Evolutionary conservation across 1,140 invertebrate species (phyloP).

Genomic region (Drosophila quadrilineata): DNA sequence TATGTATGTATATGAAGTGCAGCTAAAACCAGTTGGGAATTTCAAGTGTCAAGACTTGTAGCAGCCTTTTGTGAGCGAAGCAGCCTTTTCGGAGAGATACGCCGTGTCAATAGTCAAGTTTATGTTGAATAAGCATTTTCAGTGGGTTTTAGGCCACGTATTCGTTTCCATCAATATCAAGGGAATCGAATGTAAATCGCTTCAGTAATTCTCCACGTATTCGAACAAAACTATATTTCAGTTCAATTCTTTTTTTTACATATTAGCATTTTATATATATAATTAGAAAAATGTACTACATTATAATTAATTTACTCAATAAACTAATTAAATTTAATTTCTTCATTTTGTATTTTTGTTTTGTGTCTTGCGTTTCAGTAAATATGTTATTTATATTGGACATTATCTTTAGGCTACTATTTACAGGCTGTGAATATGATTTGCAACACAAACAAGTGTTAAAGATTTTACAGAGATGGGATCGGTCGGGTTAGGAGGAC

Average conservation of each 20-base stretch:
- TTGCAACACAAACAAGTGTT: conserved; percentile 59
- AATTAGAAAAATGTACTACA: conserved; percentile 78
- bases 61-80: no score
- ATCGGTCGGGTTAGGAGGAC: conserved; percentile 6
- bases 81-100: no score
- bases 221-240: conserved; percentile 13
- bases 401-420: conserved; percentile 65
- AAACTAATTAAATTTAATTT: conserved; percentile 73
- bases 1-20: no score
- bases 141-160: no score
- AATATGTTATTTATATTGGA: no score
- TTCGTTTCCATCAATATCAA: background rate
- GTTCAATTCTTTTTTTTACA: conserved; percentile 7
- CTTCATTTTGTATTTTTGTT: conserved; percentile 52
- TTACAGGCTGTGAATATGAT: conserved; percentile 61
- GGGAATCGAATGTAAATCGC: background rate
- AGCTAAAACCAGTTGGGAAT: no score
- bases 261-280: conserved; percentile 55
- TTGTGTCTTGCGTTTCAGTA: conserved; percentile 53
- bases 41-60: no score
- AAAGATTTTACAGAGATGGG: conserved; percentile 47
- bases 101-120: no score
- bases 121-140: no score
- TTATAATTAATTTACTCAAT: conserved; percentile 75
- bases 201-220: background rate